phyloP scores from a whole-genome alignment of 2,113 vertebrate species.

The Alexandromys fortis region DNA sequence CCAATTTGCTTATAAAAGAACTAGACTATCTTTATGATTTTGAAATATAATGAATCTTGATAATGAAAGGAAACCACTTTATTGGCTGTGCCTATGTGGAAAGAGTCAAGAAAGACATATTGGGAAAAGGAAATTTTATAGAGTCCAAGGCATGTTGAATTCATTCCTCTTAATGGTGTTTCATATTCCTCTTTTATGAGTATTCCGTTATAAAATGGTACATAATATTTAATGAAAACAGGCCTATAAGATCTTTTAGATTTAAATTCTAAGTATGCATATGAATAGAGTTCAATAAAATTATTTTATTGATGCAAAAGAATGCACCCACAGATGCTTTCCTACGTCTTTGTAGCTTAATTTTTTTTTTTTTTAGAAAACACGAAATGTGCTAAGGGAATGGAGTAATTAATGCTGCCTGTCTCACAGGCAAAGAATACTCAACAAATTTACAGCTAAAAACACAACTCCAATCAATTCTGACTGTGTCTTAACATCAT shows the following conservation, averaged over 20 bases:
- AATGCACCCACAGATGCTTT: conserved; percentile 75
- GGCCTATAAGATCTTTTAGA: conserved; percentile 72
- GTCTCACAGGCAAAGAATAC: conserved; percentile 63
- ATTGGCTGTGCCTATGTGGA: background rate
- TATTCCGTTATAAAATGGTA: conserved; percentile 78
- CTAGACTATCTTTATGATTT: background rate
- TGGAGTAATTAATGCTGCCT: conserved; percentile 77
- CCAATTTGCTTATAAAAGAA: background rate
- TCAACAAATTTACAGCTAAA: conserved; percentile 77
- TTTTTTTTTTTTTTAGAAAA: conserved; percentile 48
- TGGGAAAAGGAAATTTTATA: conserved; percentile 38
- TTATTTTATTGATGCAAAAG: conserved; percentile 81
- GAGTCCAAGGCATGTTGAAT: conserved; percentile 69
- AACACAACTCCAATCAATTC: conserved; percentile 73
- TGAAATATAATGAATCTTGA: conserved; percentile 46
- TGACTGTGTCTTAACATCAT: conserved; percentile 67
- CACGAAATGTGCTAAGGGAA: conserved; percentile 71
- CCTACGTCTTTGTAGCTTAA: conserved; percentile 65
- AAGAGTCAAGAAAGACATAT: conserved; percentile 19
- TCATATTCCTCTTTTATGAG: conserved; percentile 76
- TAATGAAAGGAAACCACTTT: background rate
- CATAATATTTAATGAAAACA: conserved; percentile 83
- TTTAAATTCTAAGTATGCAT: conserved; percentile 81
- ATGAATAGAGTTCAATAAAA: conserved; percentile 81
- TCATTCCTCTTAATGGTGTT: conserved; percentile 78